A percentile compares a stretch with the other conserved stretches of the same genome.
These are phyloP conservation scores for Pristionchus exspectatus DNA, from an alignment of 2,888 invertebrate species.

Conservation along the genomic window DNA sequence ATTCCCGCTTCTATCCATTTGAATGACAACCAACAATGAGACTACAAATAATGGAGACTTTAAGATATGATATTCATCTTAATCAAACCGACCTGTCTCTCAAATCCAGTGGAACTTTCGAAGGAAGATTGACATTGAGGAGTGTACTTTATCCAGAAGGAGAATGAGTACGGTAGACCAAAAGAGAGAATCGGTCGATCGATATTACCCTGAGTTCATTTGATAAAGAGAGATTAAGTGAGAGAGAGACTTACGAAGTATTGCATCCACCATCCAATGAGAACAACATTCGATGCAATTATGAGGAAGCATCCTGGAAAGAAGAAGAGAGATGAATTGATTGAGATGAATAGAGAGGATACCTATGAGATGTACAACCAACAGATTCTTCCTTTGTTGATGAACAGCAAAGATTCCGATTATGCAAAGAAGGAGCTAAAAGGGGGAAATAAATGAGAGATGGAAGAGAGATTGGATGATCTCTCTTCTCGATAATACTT, in stretches of 20 bases:
- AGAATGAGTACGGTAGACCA: conserved; percentile 47
- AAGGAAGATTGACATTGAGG: conserved; percentile 24
- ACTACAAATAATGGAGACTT: neutral
- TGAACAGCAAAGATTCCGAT: conserved; percentile 46
- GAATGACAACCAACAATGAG: conserved; percentile 33
- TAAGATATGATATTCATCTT: neutral
- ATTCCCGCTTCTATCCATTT: conserved; percentile 33
- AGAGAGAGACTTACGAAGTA: conserved; percentile 21
- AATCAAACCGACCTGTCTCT: conserved; percentile 24
- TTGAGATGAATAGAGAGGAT: neutral
- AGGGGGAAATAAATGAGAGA: neutral
- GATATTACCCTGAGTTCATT: conserved; percentile 3
- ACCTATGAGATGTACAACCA: conserved; percentile 40
- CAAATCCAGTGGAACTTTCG: conserved; percentile 46
- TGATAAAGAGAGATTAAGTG: neutral
- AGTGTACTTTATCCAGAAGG: conserved; percentile 54
- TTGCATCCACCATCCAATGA: conserved; percentile 49
- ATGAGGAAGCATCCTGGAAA: conserved; percentile 35
- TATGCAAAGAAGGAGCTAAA: conserved; percentile 48
- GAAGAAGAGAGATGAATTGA: neutral
- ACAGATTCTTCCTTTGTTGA: conserved; percentile 44
- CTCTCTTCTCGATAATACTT: neutral
- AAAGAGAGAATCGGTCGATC: conserved; percentile 51
- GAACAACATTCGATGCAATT: conserved; percentile 19
- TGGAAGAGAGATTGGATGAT: neutral